Evolutionary conservation across 2,113 vertebrate genomes (phyloP).

Genomic region (Chamaea fasciata): DNA sequence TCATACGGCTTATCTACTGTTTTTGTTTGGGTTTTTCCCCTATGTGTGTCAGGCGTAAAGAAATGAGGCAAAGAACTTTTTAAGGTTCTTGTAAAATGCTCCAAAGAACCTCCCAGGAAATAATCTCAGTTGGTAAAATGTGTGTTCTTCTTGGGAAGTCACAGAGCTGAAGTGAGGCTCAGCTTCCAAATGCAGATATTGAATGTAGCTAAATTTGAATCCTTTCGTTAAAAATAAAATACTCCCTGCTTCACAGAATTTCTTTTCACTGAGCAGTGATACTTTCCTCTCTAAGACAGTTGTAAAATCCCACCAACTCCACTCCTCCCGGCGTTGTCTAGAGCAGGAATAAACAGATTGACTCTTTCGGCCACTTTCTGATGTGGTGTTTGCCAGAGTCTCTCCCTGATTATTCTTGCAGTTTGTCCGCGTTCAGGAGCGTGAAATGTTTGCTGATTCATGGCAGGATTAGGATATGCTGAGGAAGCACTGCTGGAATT

Average conservation of each 20-base stretch:
- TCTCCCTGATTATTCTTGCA: background rate
- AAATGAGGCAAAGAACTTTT: background rate
- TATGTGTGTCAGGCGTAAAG: background rate
- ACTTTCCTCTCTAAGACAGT: background rate
- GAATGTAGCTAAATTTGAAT: background rate
- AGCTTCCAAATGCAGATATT: background rate
- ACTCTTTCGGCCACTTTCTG: background rate
- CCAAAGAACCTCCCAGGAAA: background rate
- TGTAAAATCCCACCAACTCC: background rate
- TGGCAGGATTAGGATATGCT: background rate
- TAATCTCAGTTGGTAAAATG: background rate
- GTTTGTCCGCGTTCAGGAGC: background rate
- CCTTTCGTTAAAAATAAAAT: background rate
- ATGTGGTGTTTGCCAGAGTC: background rate
- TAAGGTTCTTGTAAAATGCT: background rate
- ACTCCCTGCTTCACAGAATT: background rate
- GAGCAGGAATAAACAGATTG: background rate
- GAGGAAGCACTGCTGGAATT: background rate
- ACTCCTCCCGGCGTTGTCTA: fast-evolving
- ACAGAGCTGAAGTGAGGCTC: background rate
- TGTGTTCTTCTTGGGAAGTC: background rate
- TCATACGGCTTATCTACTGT: fast-evolving
- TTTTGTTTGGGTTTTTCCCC: background rate
- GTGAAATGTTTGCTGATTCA: background rate
- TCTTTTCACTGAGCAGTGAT: background rate